Conservation (phyloP, 2,888 invertebrate genomes). For the Opisthograptis luteolata region DNA sequence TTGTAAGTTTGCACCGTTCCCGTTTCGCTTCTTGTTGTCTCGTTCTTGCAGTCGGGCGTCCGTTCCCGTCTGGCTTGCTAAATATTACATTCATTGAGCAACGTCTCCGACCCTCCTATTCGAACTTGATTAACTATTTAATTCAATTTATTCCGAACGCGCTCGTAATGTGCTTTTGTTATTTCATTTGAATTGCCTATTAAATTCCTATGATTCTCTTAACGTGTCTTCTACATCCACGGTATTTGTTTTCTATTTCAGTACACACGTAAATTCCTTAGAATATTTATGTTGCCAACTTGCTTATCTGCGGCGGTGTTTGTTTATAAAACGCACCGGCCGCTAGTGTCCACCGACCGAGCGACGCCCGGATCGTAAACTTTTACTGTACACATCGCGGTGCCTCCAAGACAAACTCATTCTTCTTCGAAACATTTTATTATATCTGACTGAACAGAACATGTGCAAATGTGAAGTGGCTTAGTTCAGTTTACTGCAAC, state of each 20-base stretch:
- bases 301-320: conserved; percentile 60
- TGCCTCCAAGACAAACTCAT: conserved; percentile 36
- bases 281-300: conserved; percentile 57
- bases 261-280: conserved; percentile 44
- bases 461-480: conserved; percentile 19
- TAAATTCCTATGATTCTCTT: conserved; percentile 44
- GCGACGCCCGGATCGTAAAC: conserved; percentile 49
- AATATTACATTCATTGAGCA: conserved; percentile 59
- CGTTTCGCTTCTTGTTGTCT: conserved; percentile 46
- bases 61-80: conserved; percentile 44
- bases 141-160: conserved; percentile 33
- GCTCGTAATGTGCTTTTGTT: conserved; percentile 26
- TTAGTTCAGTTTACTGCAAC: conserved; percentile 27
- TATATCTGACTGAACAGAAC: conserved; percentile 1
- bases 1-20: conserved; percentile 50
- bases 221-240: conserved; percentile 28
- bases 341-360: conserved; percentile 48
- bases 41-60: conserved; percentile 42
- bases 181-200: conserved; percentile 27
- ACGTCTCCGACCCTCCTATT: conserved; percentile 43
- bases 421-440: conserved; percentile 18
- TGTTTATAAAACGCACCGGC: conserved; percentile 62
- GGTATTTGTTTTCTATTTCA: conserved; percentile 47
- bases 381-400: conserved; percentile 42
- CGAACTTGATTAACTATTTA: conserved; percentile 41